A percentile compares a stretch with the other conserved stretches of the same genome.
phyloP scores from a whole-genome alignment of 2,797 vertebrate genomes.

The Fundulus diaphanus region DNA sequence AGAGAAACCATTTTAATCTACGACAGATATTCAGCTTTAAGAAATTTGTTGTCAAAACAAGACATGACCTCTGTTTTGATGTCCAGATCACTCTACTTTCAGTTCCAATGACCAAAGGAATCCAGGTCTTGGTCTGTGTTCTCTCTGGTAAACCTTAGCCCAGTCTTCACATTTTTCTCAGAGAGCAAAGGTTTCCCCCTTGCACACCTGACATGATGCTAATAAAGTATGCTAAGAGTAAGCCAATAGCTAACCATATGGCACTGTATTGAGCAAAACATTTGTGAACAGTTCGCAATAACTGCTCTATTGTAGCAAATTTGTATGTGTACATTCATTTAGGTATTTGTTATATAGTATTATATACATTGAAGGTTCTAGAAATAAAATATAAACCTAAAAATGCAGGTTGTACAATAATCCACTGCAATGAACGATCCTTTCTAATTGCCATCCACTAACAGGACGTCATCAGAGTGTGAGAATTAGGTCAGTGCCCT shows the following conservation, averaged over 20 bases:
- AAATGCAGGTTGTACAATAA: not conserved
- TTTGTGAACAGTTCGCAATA: not conserved
- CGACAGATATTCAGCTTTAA: not conserved
- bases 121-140: too few relatives aligned
- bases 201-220: not conserved
- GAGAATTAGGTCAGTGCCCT: slow-evolving; percentile 54
- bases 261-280: not conserved
- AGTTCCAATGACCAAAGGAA: not conserved
- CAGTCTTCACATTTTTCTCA: too few relatives aligned
- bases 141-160: too few relatives aligned
- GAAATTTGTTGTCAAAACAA: not conserved
- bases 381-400: not conserved
- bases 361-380: not conserved
- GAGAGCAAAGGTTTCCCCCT: too few relatives aligned
- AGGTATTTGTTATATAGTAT: not conserved
- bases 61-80: not conserved
- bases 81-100: not conserved
- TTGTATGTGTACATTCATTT: not conserved
- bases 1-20: not conserved
- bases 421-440: not conserved
- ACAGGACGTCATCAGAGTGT: slow-evolving; percentile 15
- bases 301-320: not conserved
- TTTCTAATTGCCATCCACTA: slow-evolving; percentile 5
- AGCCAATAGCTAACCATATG: too few relatives aligned
- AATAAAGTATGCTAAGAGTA: not conserved